phyloP scores from a whole-genome alignment of 2,888 invertebrate species.

The Stenotaenia linearis region DNA sequence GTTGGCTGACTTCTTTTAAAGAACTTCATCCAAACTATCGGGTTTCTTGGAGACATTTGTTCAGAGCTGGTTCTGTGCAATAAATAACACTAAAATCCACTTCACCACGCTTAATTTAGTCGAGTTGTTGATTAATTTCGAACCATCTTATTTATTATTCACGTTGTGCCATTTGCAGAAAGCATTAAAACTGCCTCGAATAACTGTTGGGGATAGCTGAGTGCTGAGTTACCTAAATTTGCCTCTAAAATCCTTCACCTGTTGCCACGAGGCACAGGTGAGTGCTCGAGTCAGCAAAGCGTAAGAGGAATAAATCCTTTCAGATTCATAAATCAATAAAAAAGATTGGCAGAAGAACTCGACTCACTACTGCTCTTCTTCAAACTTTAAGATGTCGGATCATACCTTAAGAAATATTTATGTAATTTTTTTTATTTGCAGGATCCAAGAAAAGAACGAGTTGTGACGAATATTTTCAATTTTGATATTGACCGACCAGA shows the following conservation, averaged over 20 bases:
- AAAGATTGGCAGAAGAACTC: not conserved
- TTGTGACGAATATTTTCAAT: not conserved
- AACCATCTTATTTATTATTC: too few species aligned
- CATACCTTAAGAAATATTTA: too few species aligned
- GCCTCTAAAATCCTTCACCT: too few species aligned
- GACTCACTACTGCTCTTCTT: too few species aligned
- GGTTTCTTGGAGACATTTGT: too few species aligned
- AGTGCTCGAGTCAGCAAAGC: not conserved
- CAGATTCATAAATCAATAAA: not conserved
- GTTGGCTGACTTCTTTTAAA: conserved; percentile 75
- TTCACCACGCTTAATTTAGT: not conserved
- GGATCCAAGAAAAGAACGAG: not conserved
- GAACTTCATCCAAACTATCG: too few species aligned
- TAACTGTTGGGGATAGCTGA: too few species aligned
- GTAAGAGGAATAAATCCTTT: not conserved
- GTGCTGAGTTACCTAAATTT: too few species aligned
- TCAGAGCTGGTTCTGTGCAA: conserved; percentile 60
- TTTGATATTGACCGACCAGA: not conserved
- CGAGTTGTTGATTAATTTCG: not conserved
- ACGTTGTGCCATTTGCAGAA: too few species aligned
- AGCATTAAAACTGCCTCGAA: too few species aligned
- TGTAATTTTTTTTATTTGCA: not conserved
- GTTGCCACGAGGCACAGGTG: not conserved
- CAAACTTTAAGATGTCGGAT: too few species aligned
- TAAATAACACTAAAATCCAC: too few species aligned